Conservation (phyloP, 1,140 invertebrate genomes). For the Drosophila persimilis region DNA sequence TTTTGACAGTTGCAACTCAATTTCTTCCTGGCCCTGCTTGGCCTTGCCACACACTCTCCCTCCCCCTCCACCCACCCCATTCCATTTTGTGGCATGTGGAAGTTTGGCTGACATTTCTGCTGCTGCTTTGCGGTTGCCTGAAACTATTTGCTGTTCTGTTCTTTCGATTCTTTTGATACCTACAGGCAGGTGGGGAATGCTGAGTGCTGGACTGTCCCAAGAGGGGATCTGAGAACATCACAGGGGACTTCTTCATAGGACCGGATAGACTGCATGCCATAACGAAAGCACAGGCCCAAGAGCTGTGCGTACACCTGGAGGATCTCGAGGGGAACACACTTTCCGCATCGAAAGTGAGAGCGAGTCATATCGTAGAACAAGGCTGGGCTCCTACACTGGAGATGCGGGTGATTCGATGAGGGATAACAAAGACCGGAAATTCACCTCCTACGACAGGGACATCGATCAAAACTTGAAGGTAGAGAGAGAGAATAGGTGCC, state of each 20-base stretch:
- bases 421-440: background rate
- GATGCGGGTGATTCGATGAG: constrained; percentile 4
- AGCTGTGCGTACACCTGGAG: too few species aligned
- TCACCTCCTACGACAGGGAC: constrained; percentile 4
- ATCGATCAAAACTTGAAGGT: background rate
- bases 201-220: background rate
- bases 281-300: background rate
- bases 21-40: constrained; percentile 18
- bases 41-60: too few species aligned
- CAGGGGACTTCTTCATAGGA: constrained; percentile 4
- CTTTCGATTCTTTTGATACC: constrained; percentile 1
- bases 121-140: constrained; percentile 51
- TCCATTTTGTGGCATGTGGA: constrained; percentile 32
- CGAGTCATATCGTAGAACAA: background rate
- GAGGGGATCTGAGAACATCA: background rate
- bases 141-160: constrained; percentile 7
- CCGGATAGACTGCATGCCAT: background rate
- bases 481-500: background rate
- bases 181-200: too few species aligned
- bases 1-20: constrained; percentile 72
- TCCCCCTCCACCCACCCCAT: too few species aligned
- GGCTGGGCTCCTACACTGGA: constrained; percentile 2
- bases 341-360: background rate
- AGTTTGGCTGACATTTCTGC: constrained; percentile 54
- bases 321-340: too few species aligned